These are phyloP conservation scores for Calcarius ornatus DNA, from an alignment of 2,113 vertebrate genomes.

Conservation along the genomic window DNA sequence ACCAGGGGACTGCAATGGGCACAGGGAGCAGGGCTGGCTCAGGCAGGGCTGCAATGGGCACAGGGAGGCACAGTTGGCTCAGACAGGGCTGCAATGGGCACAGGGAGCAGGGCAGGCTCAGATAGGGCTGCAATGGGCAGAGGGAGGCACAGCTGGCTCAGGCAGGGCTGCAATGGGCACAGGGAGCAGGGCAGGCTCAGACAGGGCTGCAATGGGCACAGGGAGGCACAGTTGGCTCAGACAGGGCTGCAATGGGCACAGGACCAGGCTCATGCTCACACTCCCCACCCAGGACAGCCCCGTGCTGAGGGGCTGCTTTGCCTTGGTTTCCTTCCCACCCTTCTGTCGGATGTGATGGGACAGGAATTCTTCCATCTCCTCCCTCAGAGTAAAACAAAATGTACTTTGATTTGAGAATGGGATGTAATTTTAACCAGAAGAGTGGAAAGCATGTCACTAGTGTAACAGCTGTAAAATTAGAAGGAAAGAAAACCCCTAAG, in stretches of 20 bases:
- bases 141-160: too few species aligned
- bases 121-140: too few species aligned
- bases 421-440: neutral
- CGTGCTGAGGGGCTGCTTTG: neutral
- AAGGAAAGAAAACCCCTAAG: neutral
- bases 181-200: too few species aligned
- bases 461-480: neutral
- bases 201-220: too few species aligned
- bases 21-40: too few species aligned
- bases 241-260: neutral
- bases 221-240: too few species aligned
- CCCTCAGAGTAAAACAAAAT: neutral
- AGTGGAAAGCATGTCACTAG: neutral
- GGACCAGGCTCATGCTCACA: fast-evolving
- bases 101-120: too few species aligned
- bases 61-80: too few species aligned
- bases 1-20: fast-evolving
- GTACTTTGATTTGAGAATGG: neutral
- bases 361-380: neutral
- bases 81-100: too few species aligned
- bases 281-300: neutral
- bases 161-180: too few species aligned
- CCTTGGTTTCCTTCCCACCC: neutral
- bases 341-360: neutral
- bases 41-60: too few species aligned